These are phyloP conservation scores for Plectus sambesii DNA, from an alignment of 1,140 invertebrate genomes.

Conservation along the genomic window DNA sequence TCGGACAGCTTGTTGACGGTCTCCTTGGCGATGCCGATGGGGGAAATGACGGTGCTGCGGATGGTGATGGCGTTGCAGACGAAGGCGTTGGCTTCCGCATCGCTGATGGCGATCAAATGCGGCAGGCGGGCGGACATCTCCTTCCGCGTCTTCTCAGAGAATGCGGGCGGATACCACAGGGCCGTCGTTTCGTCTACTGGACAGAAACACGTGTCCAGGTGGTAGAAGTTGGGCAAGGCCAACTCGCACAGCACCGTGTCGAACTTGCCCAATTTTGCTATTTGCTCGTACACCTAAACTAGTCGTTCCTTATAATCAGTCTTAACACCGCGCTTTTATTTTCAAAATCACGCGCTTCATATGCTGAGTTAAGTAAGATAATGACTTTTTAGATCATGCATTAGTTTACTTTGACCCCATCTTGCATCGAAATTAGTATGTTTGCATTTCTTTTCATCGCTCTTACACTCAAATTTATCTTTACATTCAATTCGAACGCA, in stretches of 20 bases:
- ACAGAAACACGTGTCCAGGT: slow-evolving; percentile 42
- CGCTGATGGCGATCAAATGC: slow-evolving; percentile 37
- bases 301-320: background rate
- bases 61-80: slow-evolving; percentile 44
- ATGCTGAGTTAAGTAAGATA: too few species aligned
- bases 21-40: slow-evolving; percentile 30
- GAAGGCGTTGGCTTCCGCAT: slow-evolving; percentile 37
- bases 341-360: too few species aligned
- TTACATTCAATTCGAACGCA: too few species aligned
- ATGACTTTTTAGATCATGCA: too few species aligned
- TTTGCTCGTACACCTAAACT: slow-evolving; percentile 33
- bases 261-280: slow-evolving; percentile 33
- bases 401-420: too few species aligned
- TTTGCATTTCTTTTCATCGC: too few species aligned
- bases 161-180: slow-evolving; percentile 41
- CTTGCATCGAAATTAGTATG: too few species aligned
- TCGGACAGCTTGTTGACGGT: slow-evolving; percentile 25
- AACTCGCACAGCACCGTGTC: slow-evolving; percentile 39
- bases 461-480: too few species aligned
- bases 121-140: slow-evolving; percentile 37
- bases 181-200: slow-evolving; percentile 35
- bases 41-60: slow-evolving; percentile 38
- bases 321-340: slow-evolving; percentile 12
- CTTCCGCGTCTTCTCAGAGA: slow-evolving; percentile 31
- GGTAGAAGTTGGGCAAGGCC: slow-evolving; percentile 35